Evolutionary conservation across 1,140 invertebrate genomes (phyloP), one percentile per base, ranked within the genome.

Genomic region (Conopomorpha cramerella): DNA sequence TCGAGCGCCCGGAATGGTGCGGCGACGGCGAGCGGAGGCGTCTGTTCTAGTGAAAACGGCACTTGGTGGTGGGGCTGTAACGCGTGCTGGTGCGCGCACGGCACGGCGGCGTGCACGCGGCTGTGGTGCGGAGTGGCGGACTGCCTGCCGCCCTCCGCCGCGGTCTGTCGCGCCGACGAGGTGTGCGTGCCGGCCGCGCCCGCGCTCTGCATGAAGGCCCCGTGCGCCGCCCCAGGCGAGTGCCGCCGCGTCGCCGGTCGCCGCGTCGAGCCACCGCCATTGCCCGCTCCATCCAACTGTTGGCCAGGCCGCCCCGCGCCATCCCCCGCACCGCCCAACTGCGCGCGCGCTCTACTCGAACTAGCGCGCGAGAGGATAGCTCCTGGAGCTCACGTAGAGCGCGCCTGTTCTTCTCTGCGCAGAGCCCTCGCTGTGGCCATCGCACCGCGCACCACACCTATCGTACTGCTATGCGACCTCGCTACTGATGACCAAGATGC

Each of bases 41-140:
- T 48, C 32, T 55, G 60, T 36, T 48, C 55, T 34, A 49, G 46
- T 2, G 49, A 50, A 41, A 84, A 85, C 51, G 81, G 82, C 27
- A 82, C 82, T 10, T 90, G 87, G 87, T 81, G 84, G 59, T 72
- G 71, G 70, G 70, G 72, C 37, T 96, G 93, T 73, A 95, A 95
- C 67, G 83, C 85, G 1, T 95, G 92, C 61, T 81, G 84, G 29
- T 95, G 92, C 56, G 74, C 81, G 8, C 86, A 86, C 35, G 86
- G 87, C 7, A 82, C 84, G 30, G 86, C 88, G 10, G 81, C 83
- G 12, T 96, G 92, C 72, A 93, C 90, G 31, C 86, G 89, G 54
- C 85, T 95, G 12, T 92, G 90, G 90, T 92, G 90, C 54, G 90
- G 90, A 3, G 78, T 89, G 14, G 82, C 84, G n/a, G 91, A 92